Base-by-base conservation (phyloP, 1,140 invertebrate genomes). In the Hestina assimilis region DNA sequence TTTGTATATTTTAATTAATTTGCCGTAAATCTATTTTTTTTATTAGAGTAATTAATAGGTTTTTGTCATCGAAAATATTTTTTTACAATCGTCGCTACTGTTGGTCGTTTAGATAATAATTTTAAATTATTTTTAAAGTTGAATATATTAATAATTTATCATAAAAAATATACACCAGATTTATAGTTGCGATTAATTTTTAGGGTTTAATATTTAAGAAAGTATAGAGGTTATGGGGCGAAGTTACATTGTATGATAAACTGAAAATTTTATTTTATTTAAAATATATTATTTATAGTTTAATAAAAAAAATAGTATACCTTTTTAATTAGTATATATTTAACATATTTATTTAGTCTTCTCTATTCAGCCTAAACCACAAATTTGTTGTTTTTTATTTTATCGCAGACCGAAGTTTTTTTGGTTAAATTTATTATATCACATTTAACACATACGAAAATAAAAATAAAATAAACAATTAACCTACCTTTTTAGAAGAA, bases 401-500 rank as follows among this genome's bases (percentile, higher is more conserved):
- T n/a, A n/a, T n/a, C n/a, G n/a, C n/a, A n/a, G n/a, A n/a, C n/a
- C n/a, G n/a, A n/a, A n/a, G n/a, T n/a, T n/a, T n/a, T n/a, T n/a
- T n/a, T n/a, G n/a, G n/a, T n/a, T n/a, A n/a, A n/a, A n/a, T n/a
- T n/a, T n/a, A n/a, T n/a, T n/a, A n/a, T n/a, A n/a, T n/a, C n/a
- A n/a, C n/a, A n/a, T 40, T 40, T 5, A 0, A 14, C 14, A 14
- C 24, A 2, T 28, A 45, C 6, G 24, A 41, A 28, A 1, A n/a
- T 3, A 23, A n/a, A 20, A 19, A 12, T 51, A 46, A 40, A 50
- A 46, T 20, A 50, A 41, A 43, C 15, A 42, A 3, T 9, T 15
- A 2, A 50, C 61, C 55, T 64, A 65, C 57, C 57, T 65, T 31
- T 24, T 52, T 20, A 41, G 41, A 38, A 52, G 45, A 60, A 56